Evolutionary conservation across 2,797 vertebrate species (phyloP).

Genomic region (Eptatretus atami): DNA sequence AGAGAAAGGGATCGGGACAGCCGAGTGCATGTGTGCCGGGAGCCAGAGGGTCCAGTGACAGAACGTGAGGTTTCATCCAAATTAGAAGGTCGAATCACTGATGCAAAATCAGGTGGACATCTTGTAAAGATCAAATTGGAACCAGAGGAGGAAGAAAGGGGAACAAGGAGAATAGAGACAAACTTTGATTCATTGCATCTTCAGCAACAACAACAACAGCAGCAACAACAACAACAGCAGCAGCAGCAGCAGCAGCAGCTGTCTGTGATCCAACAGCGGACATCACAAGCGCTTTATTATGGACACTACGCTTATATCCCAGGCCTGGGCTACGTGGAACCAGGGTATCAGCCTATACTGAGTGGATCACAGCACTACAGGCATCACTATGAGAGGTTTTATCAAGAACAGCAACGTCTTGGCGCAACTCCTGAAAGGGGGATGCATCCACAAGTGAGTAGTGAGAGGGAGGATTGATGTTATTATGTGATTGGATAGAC

Average conservation of each 20-base stretch:
- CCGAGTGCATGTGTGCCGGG: too few species aligned
- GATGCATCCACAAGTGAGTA: too few species aligned
- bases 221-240: neutral
- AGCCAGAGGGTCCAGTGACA: too few species aligned
- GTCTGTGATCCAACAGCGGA: neutral
- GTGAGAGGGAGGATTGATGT: too few species aligned
- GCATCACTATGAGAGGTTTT: neutral
- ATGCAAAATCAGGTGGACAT: neutral
- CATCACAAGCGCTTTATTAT: slow-evolving; percentile 68
- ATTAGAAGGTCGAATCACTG: neutral
- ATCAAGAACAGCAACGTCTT: slow-evolving; percentile 4
- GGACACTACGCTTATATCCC: slow-evolving; percentile 51
- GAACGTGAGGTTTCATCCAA: too few species aligned
- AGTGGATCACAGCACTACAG: neutral
- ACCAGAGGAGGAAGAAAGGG: slow-evolving; percentile 1
- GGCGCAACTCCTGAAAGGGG: neutral
- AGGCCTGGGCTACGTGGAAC: slow-evolving; percentile 59
- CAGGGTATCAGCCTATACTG: slow-evolving; percentile 11
- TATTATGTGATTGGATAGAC: too few species aligned
- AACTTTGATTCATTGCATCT: neutral
- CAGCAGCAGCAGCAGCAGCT: slow-evolving; percentile 1
- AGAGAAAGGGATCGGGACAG: neutral
- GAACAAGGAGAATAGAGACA: neutral
- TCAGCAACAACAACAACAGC: neutral
- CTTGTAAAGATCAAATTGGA: neutral